Base-by-base conservation (phyloP, 1,140 invertebrate genomes). In the Aphelenchoides besseyi region DNA sequence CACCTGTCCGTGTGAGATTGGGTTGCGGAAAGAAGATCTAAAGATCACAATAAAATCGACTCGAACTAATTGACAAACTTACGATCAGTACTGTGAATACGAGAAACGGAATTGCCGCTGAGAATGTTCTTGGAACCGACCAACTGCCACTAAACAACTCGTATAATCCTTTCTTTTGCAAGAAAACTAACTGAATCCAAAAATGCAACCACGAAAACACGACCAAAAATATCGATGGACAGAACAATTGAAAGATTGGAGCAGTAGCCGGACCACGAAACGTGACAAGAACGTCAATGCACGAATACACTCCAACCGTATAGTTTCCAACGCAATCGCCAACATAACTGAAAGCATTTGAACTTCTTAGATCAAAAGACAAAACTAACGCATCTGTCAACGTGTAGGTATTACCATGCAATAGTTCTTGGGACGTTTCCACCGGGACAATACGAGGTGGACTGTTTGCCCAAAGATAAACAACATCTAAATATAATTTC, bases 381-480 rank as follows among this genome's bases (percentile, higher is more conserved):
- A n/a, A n/a, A n/a, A n/a, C n/a, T n/a, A n/a, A n/a, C 12, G 78
- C 81, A 61, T 82, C 78, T 36, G 70, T 62, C 30, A 82, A 81
- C 23, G 70, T 37, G 32, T 79, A 76, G 12, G 67, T 70, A 3
- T 69, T 68, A 2, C 68, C 66, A 26, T 73, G 63, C 18, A 79
- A 48, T 23, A 84, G 68, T 35, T 71, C 52, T 29, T 73, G 57
- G 12, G 79, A 61, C n/a, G 82, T 79, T 75, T 83, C 81, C 29
- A 83, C 75, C 2, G 81, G 82, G 12, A 74, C 75, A 5, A 84
- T 72, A 9, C 68, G 69, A 9, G 81, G 81, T 1, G 82, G 82
- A 12, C 75, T 76, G 52, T 84, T 82, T 5, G 81, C 80, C 81
- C 81, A 83, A n/a, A 83, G 68, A 62, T 84, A 84, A 23, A 78